Conservation (phyloP, 1,140 invertebrate species). For the Melitaea cinxia region DNA sequence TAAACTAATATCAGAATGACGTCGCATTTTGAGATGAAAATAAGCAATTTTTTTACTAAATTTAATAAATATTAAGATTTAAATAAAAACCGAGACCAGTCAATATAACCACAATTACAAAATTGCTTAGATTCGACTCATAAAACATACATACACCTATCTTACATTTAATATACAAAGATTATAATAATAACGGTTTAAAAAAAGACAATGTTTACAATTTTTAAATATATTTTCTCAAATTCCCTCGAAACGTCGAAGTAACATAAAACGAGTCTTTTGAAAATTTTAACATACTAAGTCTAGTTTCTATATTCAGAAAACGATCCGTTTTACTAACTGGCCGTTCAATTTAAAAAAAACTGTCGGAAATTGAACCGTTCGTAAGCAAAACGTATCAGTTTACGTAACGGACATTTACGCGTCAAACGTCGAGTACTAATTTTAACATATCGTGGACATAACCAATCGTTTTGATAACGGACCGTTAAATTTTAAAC, state of each 20-base stretch:
- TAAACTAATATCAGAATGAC: conserved; percentile 65
- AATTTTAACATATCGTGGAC: too few species aligned
- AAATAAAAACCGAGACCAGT: conserved; percentile 1
- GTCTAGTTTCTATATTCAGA: neutral
- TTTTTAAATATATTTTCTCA: too few species aligned
- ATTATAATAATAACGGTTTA: conserved; percentile 9
- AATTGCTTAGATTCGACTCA: conserved; percentile 30
- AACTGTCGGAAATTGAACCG: too few species aligned
- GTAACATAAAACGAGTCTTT: too few species aligned
- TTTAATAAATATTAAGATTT: neutral
- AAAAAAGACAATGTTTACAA: conserved; percentile 6
- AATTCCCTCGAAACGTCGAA: too few species aligned
- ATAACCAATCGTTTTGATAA: too few species aligned
- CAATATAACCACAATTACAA: conserved; percentile 7
- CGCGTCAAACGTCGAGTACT: too few species aligned
- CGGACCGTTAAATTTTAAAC: too few species aligned
- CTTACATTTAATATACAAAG: conserved; percentile 11
- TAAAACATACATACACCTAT: conserved; percentile 17
- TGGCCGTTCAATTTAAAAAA: too few species aligned
- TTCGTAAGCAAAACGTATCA: too few species aligned
- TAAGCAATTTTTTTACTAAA: conserved; percentile 29
- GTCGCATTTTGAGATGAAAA: conserved; percentile 21
- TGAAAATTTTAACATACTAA: too few species aligned
- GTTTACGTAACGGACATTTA: too few species aligned
- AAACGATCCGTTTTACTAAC: neutral